Percentiles rank a stretch among this genome's conserved stretches.
Evolutionary conservation across 2,888 invertebrate genomes (phyloP).

Genomic region (Amphiduros pacificus): DNA sequence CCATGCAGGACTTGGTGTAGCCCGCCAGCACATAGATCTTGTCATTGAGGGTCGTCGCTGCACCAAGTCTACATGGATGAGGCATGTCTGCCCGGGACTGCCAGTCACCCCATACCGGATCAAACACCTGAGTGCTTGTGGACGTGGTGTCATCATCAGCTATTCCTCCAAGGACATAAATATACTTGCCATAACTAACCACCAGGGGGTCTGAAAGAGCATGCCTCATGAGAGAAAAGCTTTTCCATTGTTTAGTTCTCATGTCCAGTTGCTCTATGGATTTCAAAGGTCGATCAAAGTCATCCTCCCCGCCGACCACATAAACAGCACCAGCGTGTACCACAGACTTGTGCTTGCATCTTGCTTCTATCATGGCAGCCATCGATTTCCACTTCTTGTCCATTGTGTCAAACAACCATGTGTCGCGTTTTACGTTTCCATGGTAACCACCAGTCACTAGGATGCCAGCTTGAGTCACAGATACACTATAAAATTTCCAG

Average conservation of each 20-base stretch:
- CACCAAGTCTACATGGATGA: slow-evolving; percentile 19
- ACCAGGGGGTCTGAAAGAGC: slow-evolving; percentile 22
- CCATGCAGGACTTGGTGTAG: slow-evolving; percentile 16
- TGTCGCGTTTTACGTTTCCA: slow-evolving; percentile 21
- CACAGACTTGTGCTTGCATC: slow-evolving; percentile 23
- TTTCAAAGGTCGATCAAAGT: slow-evolving; percentile 15
- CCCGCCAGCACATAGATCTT: slow-evolving; percentile 25
- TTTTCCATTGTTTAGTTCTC: slow-evolving; percentile 5
- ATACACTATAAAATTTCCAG: slow-evolving; percentile 25
- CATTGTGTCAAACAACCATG: slow-evolving; percentile 22
- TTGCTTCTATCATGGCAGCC: slow-evolving; percentile 12
- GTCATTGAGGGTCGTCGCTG: slow-evolving; percentile 20
- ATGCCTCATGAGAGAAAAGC: slow-evolving; percentile 9
- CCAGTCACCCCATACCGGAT: slow-evolving; percentile 24
- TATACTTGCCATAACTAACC: slow-evolving; percentile 13
- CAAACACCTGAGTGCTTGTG: slow-evolving; percentile 7
- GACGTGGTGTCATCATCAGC: slow-evolving; percentile 15
- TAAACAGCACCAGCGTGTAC: slow-evolving; percentile 18
- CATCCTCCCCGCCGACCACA: slow-evolving; percentile 27
- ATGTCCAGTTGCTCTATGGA: slow-evolving; percentile 10
- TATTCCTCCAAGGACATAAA: slow-evolving; percentile 26
- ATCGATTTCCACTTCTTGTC: slow-evolving; percentile 27
- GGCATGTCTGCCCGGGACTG: slow-evolving; percentile 18
- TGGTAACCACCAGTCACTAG: slow-evolving; percentile 25
- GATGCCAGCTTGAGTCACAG: slow-evolving; percentile 16